Base-by-base conservation (phyloP, 2,113 vertebrate species). In the Microcebus tavaratra region DNA sequence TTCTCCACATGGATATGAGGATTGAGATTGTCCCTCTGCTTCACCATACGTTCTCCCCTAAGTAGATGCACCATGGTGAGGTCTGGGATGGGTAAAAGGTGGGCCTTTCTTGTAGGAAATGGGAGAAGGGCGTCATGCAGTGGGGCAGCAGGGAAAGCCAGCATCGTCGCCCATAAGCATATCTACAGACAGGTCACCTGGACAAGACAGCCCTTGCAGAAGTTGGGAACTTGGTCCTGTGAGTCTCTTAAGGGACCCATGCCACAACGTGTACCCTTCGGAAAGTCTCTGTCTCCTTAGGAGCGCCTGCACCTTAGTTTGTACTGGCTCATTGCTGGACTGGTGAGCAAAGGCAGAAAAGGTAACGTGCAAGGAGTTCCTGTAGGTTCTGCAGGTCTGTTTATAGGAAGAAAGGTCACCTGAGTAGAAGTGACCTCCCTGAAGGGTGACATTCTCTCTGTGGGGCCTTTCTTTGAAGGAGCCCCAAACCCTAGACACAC, bases 131-230 rank as follows among this genome's bases (percentile, higher is more conserved):
- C 39, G 14, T 1, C 3, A 1, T 29, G 45, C 34, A 55, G 45
- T 10, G 29, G 13, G 73, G 68, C 23, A 83, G 79, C 39, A 67
- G 21, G 25, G 78, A 94, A 50, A 88, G 42, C 59, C 0, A 7
- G 73, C 20, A 5, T 8, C 45, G 20, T 42, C 0, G 0, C 15
- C 13, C 3, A 27, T 20, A 17, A 14, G 15, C 36, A 0, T 1
- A 15, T 23, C 2, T 78, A 39, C 45, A 81, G 48, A n/a, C 21
- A 68, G 61, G 14, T 75, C 42, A 55, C 29, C 42, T 29, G 14
- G 0, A 39, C 7, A 45, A 57, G 29, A 53, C 1, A 11, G n/a
- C 0, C 2, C 12, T 18, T 9, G 81, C 10, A 18, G 57, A 67
- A 48, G 20, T 4, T 17, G 53, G 72, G 53, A 25, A n/a, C 53